Evolutionary conservation across 2,888 invertebrate species (phyloP), one percentile per base, ranked within the genome.

Genomic region (Andrena bucephala): DNA sequence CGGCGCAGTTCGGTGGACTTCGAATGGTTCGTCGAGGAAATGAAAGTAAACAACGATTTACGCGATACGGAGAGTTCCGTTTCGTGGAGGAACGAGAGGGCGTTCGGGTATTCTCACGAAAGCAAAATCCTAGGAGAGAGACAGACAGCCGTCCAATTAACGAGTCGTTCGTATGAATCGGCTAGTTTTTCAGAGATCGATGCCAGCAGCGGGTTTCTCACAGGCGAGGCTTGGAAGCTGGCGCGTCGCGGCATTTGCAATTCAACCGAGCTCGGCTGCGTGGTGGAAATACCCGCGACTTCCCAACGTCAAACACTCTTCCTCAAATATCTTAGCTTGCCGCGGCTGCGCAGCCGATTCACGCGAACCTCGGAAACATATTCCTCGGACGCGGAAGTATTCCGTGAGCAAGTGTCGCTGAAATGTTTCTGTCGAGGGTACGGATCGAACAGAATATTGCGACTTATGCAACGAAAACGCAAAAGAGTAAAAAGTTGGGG

Each of bases 181-280:
- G 42, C 33, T 57, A 5, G 62, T 33, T 63, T 69, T 48, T 42
- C 29, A 77, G 29, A 59, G 69, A 79, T 77, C 59, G 77, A 13
- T 80, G 66, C 52, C 70, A 54, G 42, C 66, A 16, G 54, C 1
- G 67, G 62, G 29, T 79, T 52, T 66, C 70, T 79, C 60, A 36
- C 50, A 16, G 20, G 20, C 42, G 36, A 10, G 36, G 10, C 16
- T 8, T 48, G 10, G 24, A 13, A 20, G 36, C 24, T 24, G 2
- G 3, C 48, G 48, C 13, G 67, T 42, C 20, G 6, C 65, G 6
- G 27, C 50, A 24, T 48, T 71, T 60, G 54, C 36, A n/a, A 33
- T 48, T 67, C 42, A 13, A 67, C 16, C 36, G 27, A 48, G 20
- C 48, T n/a, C 10, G 8, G 10, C 5, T 36, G 42, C 24, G 20